Percentiles rank a stretch among this genome's conserved stretches.
Evolutionary conservation across 35 echinoderm and acorn worm species (phyloP).

Genomic region (Amphiura filiformis): DNA sequence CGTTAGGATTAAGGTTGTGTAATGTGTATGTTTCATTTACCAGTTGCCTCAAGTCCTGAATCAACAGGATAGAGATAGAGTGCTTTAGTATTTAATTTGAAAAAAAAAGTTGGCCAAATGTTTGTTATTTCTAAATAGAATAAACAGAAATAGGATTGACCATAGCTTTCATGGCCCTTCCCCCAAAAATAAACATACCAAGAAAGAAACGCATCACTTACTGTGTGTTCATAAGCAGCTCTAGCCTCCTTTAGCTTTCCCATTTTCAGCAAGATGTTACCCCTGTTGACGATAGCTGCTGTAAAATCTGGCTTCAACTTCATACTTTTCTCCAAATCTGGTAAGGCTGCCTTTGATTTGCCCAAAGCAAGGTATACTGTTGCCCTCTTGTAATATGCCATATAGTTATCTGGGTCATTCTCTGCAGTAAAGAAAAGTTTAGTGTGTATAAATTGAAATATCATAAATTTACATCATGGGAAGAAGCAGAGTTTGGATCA

Average conservation of each 20-base stretch:
- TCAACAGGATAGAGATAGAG: no score
- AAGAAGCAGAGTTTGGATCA: no score
- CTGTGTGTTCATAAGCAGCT: slow-evolving; percentile 56
- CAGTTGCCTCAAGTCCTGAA: no score
- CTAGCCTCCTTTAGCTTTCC: slow-evolving; percentile 65
- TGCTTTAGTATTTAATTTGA: no score
- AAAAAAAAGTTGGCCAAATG: no score
- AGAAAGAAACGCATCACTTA: no score
- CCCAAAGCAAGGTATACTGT: slow-evolving; percentile 87
- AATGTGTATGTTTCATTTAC: no score
- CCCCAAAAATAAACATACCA: background rate
- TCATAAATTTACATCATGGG: background rate
- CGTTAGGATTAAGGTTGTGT: no score
- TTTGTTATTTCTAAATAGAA: background rate
- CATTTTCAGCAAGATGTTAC: slow-evolving; percentile 75
- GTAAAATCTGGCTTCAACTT: slow-evolving; percentile 88
- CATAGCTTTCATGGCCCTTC: no score
- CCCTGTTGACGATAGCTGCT: slow-evolving; percentile 70
- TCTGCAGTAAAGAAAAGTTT: slow-evolving; percentile 29
- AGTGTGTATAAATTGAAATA: slow-evolving; percentile 20
- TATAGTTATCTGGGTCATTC: slow-evolving; percentile 73
- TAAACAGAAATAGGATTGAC: no score
- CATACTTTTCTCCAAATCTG: slow-evolving; percentile 84
- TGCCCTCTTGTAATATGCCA: slow-evolving; percentile 93
- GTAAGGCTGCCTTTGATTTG: slow-evolving; percentile 78